phyloP scores from a whole-genome alignment of 2,888 invertebrate genomes.

The Drosophila mimetica region DNA sequence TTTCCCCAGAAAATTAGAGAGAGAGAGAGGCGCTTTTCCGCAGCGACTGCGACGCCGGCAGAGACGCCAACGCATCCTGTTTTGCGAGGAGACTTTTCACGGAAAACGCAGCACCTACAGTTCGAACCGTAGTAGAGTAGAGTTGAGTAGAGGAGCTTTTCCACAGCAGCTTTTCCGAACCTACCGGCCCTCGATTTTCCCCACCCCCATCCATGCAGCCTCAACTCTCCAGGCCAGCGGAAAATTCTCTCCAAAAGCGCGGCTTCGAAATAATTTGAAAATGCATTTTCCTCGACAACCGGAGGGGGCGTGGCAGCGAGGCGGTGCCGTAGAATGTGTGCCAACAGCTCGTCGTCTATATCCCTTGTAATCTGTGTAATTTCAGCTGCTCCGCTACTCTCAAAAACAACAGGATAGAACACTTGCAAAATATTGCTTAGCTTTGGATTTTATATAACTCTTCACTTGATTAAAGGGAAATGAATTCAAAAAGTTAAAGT shows the following conservation, averaged over 20 bases:
- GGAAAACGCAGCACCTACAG: conserved; percentile 21
- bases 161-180: conserved; percentile 45
- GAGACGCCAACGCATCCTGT: conserved; percentile 71
- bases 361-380: conserved; percentile 47
- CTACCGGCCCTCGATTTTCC: not conserved
- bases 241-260: conserved; percentile 23
- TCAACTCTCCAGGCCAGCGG: conserved; percentile 44
- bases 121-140: conserved; percentile 8
- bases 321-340: conserved; percentile 31
- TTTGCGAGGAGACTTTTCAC: conserved; percentile 75
- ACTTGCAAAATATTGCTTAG: not conserved
- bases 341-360: conserved; percentile 33
- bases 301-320: not conserved
- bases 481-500: no score
- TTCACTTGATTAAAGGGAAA: no score
- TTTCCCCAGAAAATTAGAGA: conserved; percentile 23
- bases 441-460: no score
- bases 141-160: conserved; percentile 48
- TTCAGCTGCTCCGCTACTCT: conserved; percentile 29
- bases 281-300: conserved; percentile 36
- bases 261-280: conserved; percentile 41
- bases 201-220: conserved; percentile 44
- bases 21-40: conserved; percentile 24
- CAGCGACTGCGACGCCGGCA: conserved; percentile 36
- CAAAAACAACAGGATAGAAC: conserved; percentile 12